Conservation (phyloP, 2,797 vertebrate genomes). For the Clarias platycephalus region DNA sequence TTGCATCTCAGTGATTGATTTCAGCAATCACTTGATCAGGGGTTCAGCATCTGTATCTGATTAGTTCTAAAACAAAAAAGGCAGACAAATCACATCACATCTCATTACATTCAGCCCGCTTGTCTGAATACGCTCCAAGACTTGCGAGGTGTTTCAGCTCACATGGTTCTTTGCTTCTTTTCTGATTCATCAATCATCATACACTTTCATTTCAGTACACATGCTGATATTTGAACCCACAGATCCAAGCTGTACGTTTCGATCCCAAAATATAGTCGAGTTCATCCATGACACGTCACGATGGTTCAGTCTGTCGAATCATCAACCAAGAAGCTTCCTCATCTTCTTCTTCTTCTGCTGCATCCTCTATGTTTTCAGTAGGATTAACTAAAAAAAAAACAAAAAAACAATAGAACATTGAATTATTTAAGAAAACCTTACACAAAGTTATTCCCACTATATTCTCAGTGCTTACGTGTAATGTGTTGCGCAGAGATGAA, state of each 20-base stretch:
- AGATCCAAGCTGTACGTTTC: neutral
- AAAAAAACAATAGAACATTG: neutral
- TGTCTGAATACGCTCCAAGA: neutral
- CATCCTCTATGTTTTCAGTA: conserved; percentile 37
- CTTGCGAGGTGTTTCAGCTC: neutral
- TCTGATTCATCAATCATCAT: neutral
- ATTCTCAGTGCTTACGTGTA: conserved; percentile 60
- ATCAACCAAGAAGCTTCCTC: neutral
- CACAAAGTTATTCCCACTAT: neutral
- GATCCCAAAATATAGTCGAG: neutral
- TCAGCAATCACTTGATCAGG: neutral
- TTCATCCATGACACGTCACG: neutral
- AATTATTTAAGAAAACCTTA: neutral
- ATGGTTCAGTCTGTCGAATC: neutral
- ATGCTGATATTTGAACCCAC: neutral
- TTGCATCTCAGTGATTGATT: conserved; percentile 18
- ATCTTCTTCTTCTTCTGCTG: neutral
- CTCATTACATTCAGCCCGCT: neutral
- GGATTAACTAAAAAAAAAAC: conserved; percentile 45
- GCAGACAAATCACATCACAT: no score
- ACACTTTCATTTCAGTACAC: neutral
- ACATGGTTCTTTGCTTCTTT: neutral
- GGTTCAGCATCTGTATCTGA: conserved; percentile 15
- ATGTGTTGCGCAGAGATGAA: conserved; percentile 65
- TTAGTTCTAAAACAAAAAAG: neutral